These are phyloP conservation scores for Carduelis carduelis DNA, from an alignment of 2,797 vertebrate species.

Conservation along the genomic window DNA sequence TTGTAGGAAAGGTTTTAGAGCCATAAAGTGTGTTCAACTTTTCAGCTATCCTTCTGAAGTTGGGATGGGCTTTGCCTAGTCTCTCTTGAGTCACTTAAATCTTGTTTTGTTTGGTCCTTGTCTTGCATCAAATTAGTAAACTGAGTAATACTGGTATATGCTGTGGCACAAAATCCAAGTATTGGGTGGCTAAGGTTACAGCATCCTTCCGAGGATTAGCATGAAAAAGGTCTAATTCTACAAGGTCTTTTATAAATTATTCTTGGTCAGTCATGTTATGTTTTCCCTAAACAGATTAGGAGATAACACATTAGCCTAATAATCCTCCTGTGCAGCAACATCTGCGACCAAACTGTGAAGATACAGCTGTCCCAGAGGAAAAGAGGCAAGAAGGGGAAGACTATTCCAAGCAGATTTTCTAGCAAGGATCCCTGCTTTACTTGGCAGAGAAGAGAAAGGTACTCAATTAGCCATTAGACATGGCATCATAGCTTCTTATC, in stretches of 20 bases:
- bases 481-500: background rate
- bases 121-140: background rate
- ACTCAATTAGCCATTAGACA: background rate
- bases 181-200: background rate
- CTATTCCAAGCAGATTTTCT: background rate
- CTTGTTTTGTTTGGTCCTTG: background rate
- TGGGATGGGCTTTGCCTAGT: background rate
- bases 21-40: background rate
- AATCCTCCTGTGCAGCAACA: background rate
- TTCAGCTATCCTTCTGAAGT: background rate
- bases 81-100: background rate
- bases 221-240: background rate
- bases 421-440: background rate
- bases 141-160: background rate
- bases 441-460: background rate
- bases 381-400: background rate
- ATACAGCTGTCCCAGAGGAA: background rate
- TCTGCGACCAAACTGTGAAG: background rate
- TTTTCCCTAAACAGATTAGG: background rate
- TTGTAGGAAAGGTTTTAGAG: background rate
- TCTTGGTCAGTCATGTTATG: background rate
- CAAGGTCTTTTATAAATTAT: background rate
- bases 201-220: background rate
- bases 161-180: background rate
- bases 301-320: background rate